Percentiles rank a stretch among this genome's conserved stretches.
Conservation (phyloP, 2,113 vertebrate genomes). For the Dryoscopus gambensis region DNA sequence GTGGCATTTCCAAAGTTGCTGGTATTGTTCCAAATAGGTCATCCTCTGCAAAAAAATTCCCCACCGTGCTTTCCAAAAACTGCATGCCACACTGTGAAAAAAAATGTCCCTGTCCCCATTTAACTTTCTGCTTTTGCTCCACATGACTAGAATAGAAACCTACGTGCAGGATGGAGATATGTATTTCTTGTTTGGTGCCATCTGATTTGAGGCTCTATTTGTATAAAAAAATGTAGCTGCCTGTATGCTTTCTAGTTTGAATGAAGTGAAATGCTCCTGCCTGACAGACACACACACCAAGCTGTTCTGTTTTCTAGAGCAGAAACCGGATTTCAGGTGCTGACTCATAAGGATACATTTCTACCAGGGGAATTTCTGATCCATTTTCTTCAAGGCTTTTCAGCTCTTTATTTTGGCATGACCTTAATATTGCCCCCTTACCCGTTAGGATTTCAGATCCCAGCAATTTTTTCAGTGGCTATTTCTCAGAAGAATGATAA, state of each 20-base stretch:
- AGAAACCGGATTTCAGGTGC: conserved; percentile 52
- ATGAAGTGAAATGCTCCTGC: conserved; percentile 10
- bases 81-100: conserved; percentile 29
- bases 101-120: conserved; percentile 66
- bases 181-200: conserved; percentile 15
- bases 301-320: conserved; percentile 57
- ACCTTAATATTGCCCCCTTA: conserved; percentile 7
- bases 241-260: conserved; percentile 34
- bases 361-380: conserved; percentile 45
- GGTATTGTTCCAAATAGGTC: conserved; percentile 78
- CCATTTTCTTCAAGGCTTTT: conserved; percentile 46
- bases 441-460: neutral
- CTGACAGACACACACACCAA: conserved; percentile 10
- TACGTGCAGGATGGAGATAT: neutral
- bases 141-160: conserved; percentile 54
- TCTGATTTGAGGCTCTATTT: conserved; percentile 43
- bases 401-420: neutral
- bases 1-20: conserved; percentile 71
- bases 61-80: conserved; percentile 72
- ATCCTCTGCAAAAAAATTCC: conserved; percentile 75
- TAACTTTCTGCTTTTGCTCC: conserved; percentile 63
- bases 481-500: conserved; percentile 2
- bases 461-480: neutral
- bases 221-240: conserved; percentile 10
- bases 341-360: conserved; percentile 49